Evolutionary conservation across 1,140 invertebrate species (phyloP).

Genomic region (Pogonomyrmex californicus): DNA sequence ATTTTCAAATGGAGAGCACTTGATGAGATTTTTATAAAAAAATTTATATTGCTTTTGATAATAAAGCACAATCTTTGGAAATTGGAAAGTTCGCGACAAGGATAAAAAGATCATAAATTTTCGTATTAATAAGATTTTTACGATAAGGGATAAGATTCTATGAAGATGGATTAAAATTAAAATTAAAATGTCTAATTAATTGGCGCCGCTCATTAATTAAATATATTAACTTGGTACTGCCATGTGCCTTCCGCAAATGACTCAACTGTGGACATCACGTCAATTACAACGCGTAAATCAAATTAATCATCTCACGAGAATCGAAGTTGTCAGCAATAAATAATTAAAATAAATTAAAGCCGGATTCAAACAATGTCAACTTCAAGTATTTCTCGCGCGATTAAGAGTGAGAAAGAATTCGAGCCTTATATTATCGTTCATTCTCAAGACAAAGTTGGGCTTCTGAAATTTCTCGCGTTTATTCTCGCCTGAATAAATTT

Average conservation of each 20-base stretch:
- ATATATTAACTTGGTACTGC: slow-evolving; percentile 66
- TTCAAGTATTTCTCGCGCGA: slow-evolving; percentile 13
- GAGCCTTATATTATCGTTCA: not conserved
- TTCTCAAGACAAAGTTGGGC: slow-evolving; percentile 4
- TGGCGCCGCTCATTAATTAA: slow-evolving; percentile 72
- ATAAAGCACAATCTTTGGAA: slow-evolving; percentile 18
- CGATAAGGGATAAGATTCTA: not conserved
- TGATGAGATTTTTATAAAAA: slow-evolving; percentile 12
- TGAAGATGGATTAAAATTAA: slow-evolving; percentile 68
- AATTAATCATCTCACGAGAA: slow-evolving; percentile 63
- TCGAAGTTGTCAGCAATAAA: slow-evolving; percentile 28
- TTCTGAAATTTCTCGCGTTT: slow-evolving; percentile 18
- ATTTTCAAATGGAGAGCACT: not conserved
- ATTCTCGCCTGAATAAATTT: slow-evolving; percentile 27
- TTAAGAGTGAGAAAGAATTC: slow-evolving; percentile 12
- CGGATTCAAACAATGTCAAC: slow-evolving; percentile 1
- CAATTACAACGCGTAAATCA: slow-evolving; percentile 54
- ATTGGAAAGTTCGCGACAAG: not conserved
- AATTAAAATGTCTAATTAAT: slow-evolving; percentile 76
- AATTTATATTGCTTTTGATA: slow-evolving; percentile 22
- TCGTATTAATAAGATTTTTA: slow-evolving; percentile 47
- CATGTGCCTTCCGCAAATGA: slow-evolving; percentile 67
- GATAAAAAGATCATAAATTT: slow-evolving; percentile 15
- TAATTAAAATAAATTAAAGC: slow-evolving; percentile 55
- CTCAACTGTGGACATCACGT: slow-evolving; percentile 65